These are phyloP conservation scores for Petaurus breviceps DNA, from an alignment of 2,113 vertebrate genomes.

Conservation along the genomic window DNA sequence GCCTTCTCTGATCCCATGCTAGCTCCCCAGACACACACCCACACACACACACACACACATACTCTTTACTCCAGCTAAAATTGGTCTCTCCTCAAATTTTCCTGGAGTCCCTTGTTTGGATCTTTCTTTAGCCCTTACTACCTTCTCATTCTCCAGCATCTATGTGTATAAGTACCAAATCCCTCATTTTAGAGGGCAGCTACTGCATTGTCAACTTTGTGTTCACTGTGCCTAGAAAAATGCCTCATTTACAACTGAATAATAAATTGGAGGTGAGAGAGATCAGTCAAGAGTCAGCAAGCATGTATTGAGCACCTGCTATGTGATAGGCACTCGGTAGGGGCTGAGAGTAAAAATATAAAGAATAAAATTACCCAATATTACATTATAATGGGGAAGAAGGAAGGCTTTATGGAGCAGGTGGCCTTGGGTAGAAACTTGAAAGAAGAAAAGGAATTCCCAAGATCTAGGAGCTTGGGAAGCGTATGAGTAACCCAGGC, in stretches of 20 bases:
- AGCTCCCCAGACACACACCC: too few relatives aligned
- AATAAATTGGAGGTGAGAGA: not conserved
- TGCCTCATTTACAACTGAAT: not conserved
- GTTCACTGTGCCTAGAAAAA: not conserved
- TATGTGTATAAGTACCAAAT: not conserved
- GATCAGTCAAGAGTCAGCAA: not conserved
- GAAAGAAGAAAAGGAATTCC: not conserved
- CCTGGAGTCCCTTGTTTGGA: not conserved
- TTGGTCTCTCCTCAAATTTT: not conserved
- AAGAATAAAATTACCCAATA: not conserved
- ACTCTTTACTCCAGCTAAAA: not conserved
- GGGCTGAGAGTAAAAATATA: not conserved
- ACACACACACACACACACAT: not conserved
- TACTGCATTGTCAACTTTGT: not conserved
- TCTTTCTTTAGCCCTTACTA: not conserved
- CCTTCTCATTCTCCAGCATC: not conserved
- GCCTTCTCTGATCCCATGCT: not conserved
- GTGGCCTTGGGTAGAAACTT: not conserved
- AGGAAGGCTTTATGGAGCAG: not conserved
- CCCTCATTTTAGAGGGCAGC: not conserved
- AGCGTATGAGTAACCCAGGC: not conserved
- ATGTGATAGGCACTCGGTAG: not conserved
- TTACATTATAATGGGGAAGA: not conserved
- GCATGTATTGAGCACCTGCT: not conserved
- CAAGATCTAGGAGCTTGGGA: not conserved